Conservation (phyloP, 2,888 invertebrate species). For the Scaptomyza caliginosa region DNA sequence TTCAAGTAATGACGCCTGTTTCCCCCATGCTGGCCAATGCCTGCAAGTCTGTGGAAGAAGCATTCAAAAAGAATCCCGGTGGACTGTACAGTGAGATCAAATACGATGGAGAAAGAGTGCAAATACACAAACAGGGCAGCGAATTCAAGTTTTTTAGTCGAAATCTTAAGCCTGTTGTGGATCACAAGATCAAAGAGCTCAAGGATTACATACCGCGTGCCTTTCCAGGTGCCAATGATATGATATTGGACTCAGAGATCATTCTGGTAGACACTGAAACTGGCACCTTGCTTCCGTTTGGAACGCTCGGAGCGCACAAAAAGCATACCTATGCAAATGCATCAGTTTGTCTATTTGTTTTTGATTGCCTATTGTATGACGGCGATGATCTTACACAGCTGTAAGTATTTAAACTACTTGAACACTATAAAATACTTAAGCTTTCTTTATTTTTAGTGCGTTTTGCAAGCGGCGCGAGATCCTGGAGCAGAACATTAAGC, state of each 20-base stretch:
- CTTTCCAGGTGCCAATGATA: slow-evolving; percentile 93
- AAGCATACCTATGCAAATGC: slow-evolving; percentile 94
- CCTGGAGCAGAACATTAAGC: slow-evolving; percentile 91
- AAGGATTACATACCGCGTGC: slow-evolving; percentile 94
- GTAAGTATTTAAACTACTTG: slow-evolving; percentile 58
- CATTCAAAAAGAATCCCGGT: slow-evolving; percentile 95
- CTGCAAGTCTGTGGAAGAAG: slow-evolving; percentile 95
- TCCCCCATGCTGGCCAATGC: slow-evolving; percentile 97
- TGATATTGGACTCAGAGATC: slow-evolving; percentile 96
- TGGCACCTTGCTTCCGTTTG: slow-evolving; percentile 95
- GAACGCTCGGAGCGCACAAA: slow-evolving; percentile 95
- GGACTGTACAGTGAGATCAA: slow-evolving; percentile 98
- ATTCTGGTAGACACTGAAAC: slow-evolving; percentile 93
- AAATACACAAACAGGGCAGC: slow-evolving; percentile 94
- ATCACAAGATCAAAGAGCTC: slow-evolving; percentile 93
- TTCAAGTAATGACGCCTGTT: slow-evolving; percentile 94
- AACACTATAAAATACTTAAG: not conserved
- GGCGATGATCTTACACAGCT: slow-evolving; percentile 89
- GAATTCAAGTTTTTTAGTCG: slow-evolving; percentile 93
- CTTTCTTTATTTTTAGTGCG: slow-evolving; percentile 85
- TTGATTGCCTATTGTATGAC: slow-evolving; percentile 97
- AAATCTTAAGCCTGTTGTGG: slow-evolving; percentile 92
- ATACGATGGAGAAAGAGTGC: slow-evolving; percentile 98
- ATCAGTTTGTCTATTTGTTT: slow-evolving; percentile 95
- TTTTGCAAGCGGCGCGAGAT: slow-evolving; percentile 91